Percentiles rank a stretch among this genome's conserved stretches.
Conservation (phyloP, 2,113 vertebrate genomes). For the Heterochromis multidens region DNA sequence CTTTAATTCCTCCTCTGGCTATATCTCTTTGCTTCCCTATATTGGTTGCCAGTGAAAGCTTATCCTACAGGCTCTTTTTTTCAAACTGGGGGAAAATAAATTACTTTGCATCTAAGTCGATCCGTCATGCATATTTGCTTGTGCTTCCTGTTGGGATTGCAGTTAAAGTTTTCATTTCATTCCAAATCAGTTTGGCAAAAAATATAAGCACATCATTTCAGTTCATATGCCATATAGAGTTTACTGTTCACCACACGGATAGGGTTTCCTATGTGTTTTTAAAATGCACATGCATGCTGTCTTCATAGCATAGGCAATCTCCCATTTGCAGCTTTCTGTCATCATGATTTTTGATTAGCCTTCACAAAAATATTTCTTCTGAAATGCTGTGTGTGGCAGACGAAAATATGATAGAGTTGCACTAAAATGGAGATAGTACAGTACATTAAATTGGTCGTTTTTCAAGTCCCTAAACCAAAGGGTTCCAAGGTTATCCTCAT, state of each 20-base stretch:
- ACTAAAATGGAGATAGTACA: neutral
- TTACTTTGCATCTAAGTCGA: neutral
- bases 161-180: neutral
- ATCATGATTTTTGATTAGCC: slow-evolving; percentile 20
- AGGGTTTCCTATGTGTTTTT: neutral
- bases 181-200: neutral
- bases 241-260: neutral
- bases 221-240: neutral
- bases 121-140: neutral
- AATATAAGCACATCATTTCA: neutral
- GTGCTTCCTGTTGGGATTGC: neutral
- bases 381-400: neutral
- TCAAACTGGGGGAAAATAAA: slow-evolving; percentile 1
- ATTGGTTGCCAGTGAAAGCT: neutral
- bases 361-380: neutral
- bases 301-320: slow-evolving; percentile 1
- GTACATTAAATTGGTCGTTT: neutral
- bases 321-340: slow-evolving; percentile 14
- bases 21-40: neutral
- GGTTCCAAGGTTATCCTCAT: neutral
- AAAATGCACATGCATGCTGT: neutral
- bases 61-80: neutral
- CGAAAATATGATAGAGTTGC: neutral
- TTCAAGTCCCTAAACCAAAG: neutral
- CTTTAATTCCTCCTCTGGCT: neutral